phyloP scores from a whole-genome alignment of 2,113 vertebrate species.

The Nasalis larvatus region DNA sequence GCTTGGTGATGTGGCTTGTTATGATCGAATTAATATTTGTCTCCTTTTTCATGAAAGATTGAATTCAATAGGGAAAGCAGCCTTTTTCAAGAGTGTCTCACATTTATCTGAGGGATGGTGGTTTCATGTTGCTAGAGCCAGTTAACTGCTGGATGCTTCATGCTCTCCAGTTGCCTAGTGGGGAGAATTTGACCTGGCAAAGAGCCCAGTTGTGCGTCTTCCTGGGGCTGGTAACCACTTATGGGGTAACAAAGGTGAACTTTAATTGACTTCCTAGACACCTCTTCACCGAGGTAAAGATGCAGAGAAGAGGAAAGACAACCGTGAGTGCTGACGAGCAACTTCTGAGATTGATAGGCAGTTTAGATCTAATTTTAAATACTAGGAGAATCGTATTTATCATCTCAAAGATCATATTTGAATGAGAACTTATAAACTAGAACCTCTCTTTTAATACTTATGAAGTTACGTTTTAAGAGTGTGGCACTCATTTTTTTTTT shows the following conservation, averaged over 20 bases:
- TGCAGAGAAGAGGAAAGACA: constrained; percentile 1
- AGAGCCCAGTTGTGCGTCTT: constrained; percentile 64
- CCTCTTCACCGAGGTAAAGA: background rate
- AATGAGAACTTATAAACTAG: constrained; percentile 14
- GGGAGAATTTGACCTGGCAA: constrained; percentile 45
- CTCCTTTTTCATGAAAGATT: background rate
- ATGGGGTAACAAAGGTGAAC: background rate
- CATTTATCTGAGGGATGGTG: constrained; percentile 11
- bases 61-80: constrained; percentile 5
- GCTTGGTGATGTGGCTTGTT: background rate
- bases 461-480: background rate
- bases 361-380: constrained; percentile 49
- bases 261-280: constrained; percentile 64
- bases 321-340: background rate
- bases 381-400: constrained; percentile 29
- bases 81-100: constrained; percentile 29
- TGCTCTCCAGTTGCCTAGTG: constrained; percentile 26
- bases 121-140: constrained; percentile 52
- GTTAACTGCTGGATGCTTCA: constrained; percentile 38
- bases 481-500: background rate
- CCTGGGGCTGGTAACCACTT: constrained; percentile 57
- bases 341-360: background rate
- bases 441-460: constrained; percentile 55
- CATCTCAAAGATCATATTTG: constrained; percentile 5
- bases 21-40: background rate